Percentiles rank a stretch among this genome's conserved stretches.
Conservation (phyloP, 2,797 vertebrate genomes). For the Falco peregrinus region DNA sequence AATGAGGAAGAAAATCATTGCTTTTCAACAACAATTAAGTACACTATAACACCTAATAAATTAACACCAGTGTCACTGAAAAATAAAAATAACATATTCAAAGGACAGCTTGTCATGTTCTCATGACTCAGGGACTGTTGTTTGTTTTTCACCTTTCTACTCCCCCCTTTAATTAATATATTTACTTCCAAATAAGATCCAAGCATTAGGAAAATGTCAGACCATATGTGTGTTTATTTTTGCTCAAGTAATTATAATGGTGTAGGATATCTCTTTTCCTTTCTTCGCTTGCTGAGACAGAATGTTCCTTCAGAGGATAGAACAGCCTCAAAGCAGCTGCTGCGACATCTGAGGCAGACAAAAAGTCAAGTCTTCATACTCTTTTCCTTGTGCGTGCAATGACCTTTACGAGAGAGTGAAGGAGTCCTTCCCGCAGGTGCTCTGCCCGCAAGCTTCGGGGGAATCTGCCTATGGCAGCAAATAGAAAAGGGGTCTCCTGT, state of each 20-base stretch:
- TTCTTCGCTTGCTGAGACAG: constrained; percentile 32
- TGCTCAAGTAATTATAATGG: constrained; percentile 51
- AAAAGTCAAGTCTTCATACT: constrained; percentile 7
- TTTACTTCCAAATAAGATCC: constrained; percentile 59
- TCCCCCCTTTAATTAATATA: constrained; percentile 65
- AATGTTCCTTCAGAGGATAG: constrained; percentile 51
- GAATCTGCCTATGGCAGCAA: background rate
- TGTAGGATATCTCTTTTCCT: constrained; percentile 26
- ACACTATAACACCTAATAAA: constrained; percentile 19
- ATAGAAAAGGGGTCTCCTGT: background rate
- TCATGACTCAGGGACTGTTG: constrained; percentile 56
- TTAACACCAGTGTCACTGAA: constrained; percentile 18
- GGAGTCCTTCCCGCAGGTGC: background rate
- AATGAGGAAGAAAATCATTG: constrained; percentile 15
- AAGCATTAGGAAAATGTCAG: constrained; percentile 43
- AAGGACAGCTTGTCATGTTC: constrained; percentile 62
- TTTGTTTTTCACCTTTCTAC: constrained; percentile 32
- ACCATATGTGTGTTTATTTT: constrained; percentile 48
- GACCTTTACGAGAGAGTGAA: background rate
- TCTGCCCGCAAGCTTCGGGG: background rate
- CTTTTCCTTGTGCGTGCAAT: background rate
- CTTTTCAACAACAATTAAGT: constrained; percentile 41
- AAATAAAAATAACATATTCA: constrained; percentile 59
- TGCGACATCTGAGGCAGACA: constrained; percentile 31
- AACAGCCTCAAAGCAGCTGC: constrained; percentile 44